Evolutionary conservation across 2,888 invertebrate genomes (phyloP).

Genomic region (Plagodis dolabraria): DNA sequence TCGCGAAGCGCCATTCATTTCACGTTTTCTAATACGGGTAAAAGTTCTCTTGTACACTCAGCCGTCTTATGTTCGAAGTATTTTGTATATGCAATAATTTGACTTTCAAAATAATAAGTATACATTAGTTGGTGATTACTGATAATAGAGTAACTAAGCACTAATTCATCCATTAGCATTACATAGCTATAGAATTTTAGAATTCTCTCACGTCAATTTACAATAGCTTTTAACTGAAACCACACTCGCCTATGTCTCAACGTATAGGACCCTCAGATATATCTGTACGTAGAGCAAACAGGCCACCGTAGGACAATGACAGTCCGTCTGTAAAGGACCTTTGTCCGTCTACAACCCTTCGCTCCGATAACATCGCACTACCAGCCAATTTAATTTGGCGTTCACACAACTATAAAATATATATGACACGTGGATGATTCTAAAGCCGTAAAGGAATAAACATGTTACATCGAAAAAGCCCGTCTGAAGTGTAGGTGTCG

Average conservation of each 20-base stretch:
- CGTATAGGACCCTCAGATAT: conserved; percentile 29
- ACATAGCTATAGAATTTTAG: too few species aligned
- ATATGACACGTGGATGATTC: conserved; percentile 15
- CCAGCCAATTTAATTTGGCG: conserved; percentile 49
- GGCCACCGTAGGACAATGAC: conserved; percentile 46
- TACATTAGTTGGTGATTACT: too few species aligned
- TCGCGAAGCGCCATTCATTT: neutral
- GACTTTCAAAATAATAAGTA: too few species aligned
- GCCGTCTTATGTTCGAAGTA: too few species aligned
- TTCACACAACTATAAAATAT: conserved; percentile 33
- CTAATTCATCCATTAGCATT: too few species aligned
- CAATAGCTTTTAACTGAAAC: conserved; percentile 25
- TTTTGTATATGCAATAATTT: too few species aligned
- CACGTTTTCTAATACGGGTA: too few species aligned
- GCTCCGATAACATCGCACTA: conserved; percentile 48
- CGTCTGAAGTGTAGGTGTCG: conserved; percentile 1
- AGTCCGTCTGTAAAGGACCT: conserved; percentile 42
- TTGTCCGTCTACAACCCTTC: conserved; percentile 46
- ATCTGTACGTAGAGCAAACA: conserved; percentile 35
- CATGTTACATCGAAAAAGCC: neutral
- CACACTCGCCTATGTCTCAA: conserved; percentile 9
- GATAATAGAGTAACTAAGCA: too few species aligned
- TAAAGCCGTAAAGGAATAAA: conserved; percentile 9
- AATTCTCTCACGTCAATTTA: conserved; percentile 8
- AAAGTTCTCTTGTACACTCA: too few species aligned